A percentile compares a stretch with the other conserved stretches of the same genome.
Evolutionary conservation across 2,888 invertebrate genomes (phyloP).

Genomic region (Zelleria hepariella): DNA sequence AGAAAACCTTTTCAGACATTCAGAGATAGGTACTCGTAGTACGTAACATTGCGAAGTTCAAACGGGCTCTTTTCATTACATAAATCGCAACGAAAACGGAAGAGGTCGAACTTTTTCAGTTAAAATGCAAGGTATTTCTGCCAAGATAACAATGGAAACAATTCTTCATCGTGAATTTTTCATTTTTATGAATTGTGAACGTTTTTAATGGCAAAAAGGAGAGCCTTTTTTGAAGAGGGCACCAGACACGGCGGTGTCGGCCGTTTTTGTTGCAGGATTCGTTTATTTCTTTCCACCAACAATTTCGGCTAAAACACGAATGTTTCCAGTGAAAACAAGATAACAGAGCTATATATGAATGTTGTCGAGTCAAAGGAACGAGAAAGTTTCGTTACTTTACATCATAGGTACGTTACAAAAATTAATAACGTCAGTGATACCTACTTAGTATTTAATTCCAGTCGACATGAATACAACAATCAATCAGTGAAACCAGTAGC

Average conservation of each 20-base stretch:
- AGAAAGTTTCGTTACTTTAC: too few species aligned
- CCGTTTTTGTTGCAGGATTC: slow-evolving; percentile 7
- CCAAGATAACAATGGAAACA: slow-evolving; percentile 19
- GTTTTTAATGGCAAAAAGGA: slow-evolving; percentile 30
- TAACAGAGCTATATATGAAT: too few species aligned
- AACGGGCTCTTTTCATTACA: slow-evolving; percentile 9
- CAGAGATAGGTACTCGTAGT: too few species aligned
- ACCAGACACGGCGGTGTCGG: neutral
- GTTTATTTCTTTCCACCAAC: neutral
- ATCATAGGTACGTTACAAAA: too few species aligned
- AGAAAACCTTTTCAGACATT: too few species aligned
- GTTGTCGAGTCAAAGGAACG: too few species aligned
- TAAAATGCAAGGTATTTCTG: slow-evolving; percentile 14
- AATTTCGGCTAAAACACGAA: neutral
- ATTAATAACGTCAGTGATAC: too few species aligned
- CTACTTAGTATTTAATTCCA: too few species aligned
- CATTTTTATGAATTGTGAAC: slow-evolving; percentile 23
- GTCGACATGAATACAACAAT: too few species aligned
- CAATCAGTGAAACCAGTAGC: too few species aligned
- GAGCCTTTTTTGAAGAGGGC: slow-evolving; percentile 27
- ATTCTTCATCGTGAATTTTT: slow-evolving; percentile 16
- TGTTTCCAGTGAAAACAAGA: neutral
- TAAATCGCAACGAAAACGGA: slow-evolving; percentile 12
- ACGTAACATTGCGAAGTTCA: neutral
- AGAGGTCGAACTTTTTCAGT: slow-evolving; percentile 17